Conservation (phyloP, 2,113 vertebrate species). For the Zapus hudsonius region DNA sequence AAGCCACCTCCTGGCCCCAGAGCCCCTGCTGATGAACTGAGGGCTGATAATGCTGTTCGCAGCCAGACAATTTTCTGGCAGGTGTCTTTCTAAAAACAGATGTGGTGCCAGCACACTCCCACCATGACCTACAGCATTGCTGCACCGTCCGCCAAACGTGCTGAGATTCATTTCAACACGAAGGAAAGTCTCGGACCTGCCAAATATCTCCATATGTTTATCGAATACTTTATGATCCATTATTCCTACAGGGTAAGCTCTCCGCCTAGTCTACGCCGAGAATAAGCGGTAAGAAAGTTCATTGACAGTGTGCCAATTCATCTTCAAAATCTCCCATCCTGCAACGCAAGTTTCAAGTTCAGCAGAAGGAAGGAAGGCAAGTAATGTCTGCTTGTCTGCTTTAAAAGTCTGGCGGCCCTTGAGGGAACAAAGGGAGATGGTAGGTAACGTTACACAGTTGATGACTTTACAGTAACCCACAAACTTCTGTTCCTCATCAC, state of each 20-base stretch:
- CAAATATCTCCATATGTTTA: conserved; percentile 70
- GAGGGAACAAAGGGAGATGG: conserved; percentile 62
- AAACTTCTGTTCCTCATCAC: conserved; percentile 78
- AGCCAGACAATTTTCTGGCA: conserved; percentile 67
- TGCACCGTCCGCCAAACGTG: conserved; percentile 17
- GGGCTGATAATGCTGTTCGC: conserved; percentile 43
- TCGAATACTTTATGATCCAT: conserved; percentile 59
- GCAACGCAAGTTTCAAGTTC: conserved; percentile 49
- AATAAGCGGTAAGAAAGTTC: conserved; percentile 41
- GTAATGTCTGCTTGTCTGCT: conserved; percentile 72
- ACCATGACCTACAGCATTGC: conserved; percentile 45
- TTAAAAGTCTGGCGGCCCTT: conserved; percentile 63
- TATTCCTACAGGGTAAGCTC: conserved; percentile 40
- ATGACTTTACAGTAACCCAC: conserved; percentile 71
- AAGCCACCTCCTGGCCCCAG: conserved; percentile 35
- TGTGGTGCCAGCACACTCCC: conserved; percentile 40
- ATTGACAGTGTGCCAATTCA: conserved; percentile 60
- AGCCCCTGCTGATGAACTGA: conserved; percentile 62
- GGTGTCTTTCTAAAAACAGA: conserved; percentile 41
- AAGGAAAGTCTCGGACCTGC: conserved; percentile 52
- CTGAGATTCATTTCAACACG: conserved; percentile 23
- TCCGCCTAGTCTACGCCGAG: conserved; percentile 13
- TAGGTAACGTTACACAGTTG: conserved; percentile 67
- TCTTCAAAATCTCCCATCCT: conserved; percentile 49
- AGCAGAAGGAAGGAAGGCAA: conserved; percentile 60